Evolutionary conservation across 53 echinoderm and acorn worm species (phyloP).

Genomic region (Patiria pectinifera): DNA sequence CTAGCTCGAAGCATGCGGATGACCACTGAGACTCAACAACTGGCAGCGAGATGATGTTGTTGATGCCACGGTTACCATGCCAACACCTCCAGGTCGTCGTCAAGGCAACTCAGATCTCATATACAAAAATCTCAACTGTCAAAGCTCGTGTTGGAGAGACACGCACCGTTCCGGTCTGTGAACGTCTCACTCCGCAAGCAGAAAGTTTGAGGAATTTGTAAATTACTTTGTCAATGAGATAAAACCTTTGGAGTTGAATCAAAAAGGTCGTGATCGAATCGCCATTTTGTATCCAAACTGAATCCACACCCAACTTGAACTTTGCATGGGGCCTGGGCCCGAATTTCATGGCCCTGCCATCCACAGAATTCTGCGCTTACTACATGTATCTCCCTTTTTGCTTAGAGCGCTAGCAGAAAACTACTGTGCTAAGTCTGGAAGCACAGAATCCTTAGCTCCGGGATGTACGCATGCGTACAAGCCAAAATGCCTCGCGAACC

Average conservation of each 20-base stretch:
- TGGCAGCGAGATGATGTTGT: background rate
- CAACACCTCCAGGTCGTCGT: background rate
- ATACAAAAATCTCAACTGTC: slow-evolving; percentile 18
- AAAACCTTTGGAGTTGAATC: background rate
- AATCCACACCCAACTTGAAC: no score
- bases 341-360: no score
- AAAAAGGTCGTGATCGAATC: background rate
- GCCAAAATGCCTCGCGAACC: no score
- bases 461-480: no score
- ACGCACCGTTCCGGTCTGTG: no score
- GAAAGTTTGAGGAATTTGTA: slow-evolving; percentile 3
- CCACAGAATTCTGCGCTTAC: no score
- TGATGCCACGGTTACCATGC: slow-evolving; percentile 14
- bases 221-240: background rate
- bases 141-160: background rate
- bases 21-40: background rate
- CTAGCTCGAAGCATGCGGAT: slow-evolving; percentile 36
- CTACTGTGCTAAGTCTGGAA: no score
- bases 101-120: background rate
- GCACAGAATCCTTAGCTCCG: no score
- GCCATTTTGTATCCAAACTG: no score
- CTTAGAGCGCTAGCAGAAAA: no score
- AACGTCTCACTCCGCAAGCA: background rate
- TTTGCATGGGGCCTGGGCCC: no score
- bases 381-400: no score